These are phyloP conservation scores for Karalla daura DNA, from an alignment of 2,797 vertebrate species.

Conservation along the genomic window DNA sequence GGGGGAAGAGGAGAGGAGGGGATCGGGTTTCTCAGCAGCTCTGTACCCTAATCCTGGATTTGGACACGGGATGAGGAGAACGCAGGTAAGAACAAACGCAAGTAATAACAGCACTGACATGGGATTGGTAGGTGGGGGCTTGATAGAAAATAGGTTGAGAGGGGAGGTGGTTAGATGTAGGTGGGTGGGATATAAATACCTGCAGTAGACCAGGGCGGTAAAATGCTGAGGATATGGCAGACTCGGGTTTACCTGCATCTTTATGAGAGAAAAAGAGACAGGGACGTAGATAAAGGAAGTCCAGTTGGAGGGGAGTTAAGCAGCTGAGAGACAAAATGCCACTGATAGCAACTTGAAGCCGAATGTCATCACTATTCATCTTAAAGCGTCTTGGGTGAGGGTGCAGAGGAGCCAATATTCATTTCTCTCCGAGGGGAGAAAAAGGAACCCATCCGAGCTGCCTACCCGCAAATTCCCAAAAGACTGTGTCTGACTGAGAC, in stretches of 20 bases:
- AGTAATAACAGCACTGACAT: constrained; percentile 70
- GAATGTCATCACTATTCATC: constrained; percentile 42
- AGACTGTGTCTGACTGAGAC: constrained; percentile 52
- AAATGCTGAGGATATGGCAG: constrained; percentile 77
- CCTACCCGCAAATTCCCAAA: constrained; percentile 37
- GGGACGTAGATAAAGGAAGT: constrained; percentile 23
- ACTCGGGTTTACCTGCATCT: constrained; percentile 18
- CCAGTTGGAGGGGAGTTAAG: constrained; percentile 20
- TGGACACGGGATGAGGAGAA: constrained; percentile 71
- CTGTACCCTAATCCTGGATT: constrained; percentile 82
- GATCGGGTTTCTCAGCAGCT: constrained; percentile 76
- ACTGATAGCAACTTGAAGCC: constrained; percentile 30
- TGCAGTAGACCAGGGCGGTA: constrained; percentile 85
- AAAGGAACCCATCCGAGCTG: constrained; percentile 32
- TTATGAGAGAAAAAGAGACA: constrained; percentile 12
- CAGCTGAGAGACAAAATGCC: constrained; percentile 28
- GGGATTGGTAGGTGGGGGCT: constrained; percentile 65
- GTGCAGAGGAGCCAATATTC: constrained; percentile 21
- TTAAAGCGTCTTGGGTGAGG: constrained; percentile 24
- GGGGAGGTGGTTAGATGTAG: constrained; percentile 79
- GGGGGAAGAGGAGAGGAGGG: constrained; percentile 29
- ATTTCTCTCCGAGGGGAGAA: constrained; percentile 34
- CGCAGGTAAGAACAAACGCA: constrained; percentile 70
- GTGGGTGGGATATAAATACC: constrained; percentile 94
- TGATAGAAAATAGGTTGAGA: constrained; percentile 57